Percentiles rank a stretch among this genome's conserved stretches.
These are phyloP conservation scores for Bovichtus diacanthus DNA, from an alignment of 2,797 vertebrate species.

Conservation along the genomic window DNA sequence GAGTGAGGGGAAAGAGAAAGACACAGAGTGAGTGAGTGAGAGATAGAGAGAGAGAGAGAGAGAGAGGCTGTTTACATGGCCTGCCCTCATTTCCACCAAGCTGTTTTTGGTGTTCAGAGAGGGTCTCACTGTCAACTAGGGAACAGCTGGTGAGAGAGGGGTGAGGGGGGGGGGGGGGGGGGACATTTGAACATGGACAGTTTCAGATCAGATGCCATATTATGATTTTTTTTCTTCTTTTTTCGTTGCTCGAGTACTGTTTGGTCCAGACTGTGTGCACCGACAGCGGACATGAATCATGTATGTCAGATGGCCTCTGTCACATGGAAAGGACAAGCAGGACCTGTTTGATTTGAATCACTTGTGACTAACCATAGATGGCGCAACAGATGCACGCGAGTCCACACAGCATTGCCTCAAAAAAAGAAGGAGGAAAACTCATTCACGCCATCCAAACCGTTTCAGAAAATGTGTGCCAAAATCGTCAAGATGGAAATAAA, in stretches of 20 bases:
- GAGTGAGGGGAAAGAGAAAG: background rate
- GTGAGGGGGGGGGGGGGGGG: background rate
- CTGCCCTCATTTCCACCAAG: slow-evolving; percentile 68
- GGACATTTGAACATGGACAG: slow-evolving; percentile 39
- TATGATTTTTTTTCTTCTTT: slow-evolving; percentile 8
- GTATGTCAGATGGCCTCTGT: slow-evolving; percentile 58
- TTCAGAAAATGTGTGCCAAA: slow-evolving; percentile 47
- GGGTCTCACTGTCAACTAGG: slow-evolving; percentile 54
- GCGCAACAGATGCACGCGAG: slow-evolving; percentile 18
- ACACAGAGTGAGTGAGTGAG: no score
- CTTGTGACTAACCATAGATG: slow-evolving; percentile 48
- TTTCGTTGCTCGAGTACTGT: background rate
- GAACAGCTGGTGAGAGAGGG: slow-evolving; percentile 65
- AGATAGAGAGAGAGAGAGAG: no score
- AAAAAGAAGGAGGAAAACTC: slow-evolving; percentile 1
- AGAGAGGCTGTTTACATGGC: slow-evolving; percentile 55
- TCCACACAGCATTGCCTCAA: background rate
- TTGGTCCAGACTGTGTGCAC: slow-evolving; percentile 11
- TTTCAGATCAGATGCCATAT: slow-evolving; percentile 49
- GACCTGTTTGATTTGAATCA: slow-evolving; percentile 53
- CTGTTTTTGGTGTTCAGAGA: slow-evolving; percentile 66
- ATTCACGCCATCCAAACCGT: slow-evolving; percentile 34
- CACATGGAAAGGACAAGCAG: slow-evolving; percentile 39
- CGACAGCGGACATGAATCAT: slow-evolving; percentile 55
- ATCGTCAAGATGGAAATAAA: slow-evolving; percentile 51